Percentiles rank a stretch among this genome's conserved stretches.
Conservation (phyloP, 2,888 invertebrate species). For the Mythimna ferrago region DNA sequence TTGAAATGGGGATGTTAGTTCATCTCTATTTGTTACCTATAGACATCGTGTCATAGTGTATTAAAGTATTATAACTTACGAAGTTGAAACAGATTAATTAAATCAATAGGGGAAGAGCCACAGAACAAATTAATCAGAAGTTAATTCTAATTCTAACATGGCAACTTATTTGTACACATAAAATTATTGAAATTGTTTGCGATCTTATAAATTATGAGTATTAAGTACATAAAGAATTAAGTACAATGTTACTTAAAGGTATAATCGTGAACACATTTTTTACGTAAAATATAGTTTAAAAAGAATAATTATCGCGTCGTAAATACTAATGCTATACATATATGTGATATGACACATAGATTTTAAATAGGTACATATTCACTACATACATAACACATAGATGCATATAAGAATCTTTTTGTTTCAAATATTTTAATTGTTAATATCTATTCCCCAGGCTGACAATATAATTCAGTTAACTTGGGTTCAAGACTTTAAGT, state of each 20-base stretch:
- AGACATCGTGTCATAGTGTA: slow-evolving; percentile 18
- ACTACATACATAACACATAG: slow-evolving; percentile 59
- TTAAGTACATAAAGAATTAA: slow-evolving; percentile 53
- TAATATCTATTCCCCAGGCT: slow-evolving; percentile 48
- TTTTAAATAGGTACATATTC: slow-evolving; percentile 54
- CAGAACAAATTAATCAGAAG: slow-evolving; percentile 33
- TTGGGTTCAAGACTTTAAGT: slow-evolving; percentile 47
- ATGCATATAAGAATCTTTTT: slow-evolving; percentile 50
- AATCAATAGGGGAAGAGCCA: slow-evolving; percentile 22
- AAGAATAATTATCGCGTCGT: slow-evolving; percentile 35
- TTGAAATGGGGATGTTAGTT: background rate
- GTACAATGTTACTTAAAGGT: slow-evolving; percentile 55
- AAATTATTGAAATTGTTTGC: slow-evolving; percentile 36
- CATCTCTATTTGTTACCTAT: slow-evolving; percentile 20
- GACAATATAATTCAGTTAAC: slow-evolving; percentile 52
- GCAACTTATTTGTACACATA: slow-evolving; percentile 70
- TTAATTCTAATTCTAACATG: slow-evolving; percentile 63
- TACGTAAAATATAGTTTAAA: slow-evolving; percentile 49
- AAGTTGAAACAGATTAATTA: slow-evolving; percentile 17
- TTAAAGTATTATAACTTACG: slow-evolving; percentile 18
- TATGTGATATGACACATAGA: slow-evolving; percentile 62
- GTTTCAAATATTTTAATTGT: slow-evolving; percentile 46
- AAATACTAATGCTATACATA: slow-evolving; percentile 47
- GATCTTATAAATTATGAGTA: slow-evolving; percentile 50
- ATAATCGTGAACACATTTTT: slow-evolving; percentile 60